Conservation (phyloP, 1,140 invertebrate species). For the Cotesia chilonis region DNA sequence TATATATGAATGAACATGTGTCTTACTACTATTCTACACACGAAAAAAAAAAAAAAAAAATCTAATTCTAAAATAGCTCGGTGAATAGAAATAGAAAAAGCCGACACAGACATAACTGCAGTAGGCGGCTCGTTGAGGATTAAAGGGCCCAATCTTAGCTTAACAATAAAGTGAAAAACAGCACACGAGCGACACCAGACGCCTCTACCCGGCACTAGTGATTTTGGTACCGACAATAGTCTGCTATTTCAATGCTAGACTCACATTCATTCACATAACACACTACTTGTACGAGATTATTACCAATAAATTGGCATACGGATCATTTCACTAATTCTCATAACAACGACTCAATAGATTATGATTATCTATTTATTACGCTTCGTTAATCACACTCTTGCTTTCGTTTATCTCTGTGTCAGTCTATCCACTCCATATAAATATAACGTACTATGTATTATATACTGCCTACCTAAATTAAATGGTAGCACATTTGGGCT, state of each 20-base stretch:
- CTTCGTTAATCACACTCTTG: constrained; percentile 52
- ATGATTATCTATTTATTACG: constrained; percentile 65
- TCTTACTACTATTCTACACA: no score
- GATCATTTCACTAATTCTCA: constrained; percentile 65
- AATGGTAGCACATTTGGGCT: not conserved
- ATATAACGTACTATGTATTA: not conserved
- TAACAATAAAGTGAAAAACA: constrained; percentile 26
- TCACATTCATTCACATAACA: constrained; percentile 3
- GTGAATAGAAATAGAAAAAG: constrained; percentile 9
- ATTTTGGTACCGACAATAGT: constrained; percentile 15
- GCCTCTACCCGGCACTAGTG: not conserved
- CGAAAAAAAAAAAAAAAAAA: not conserved
- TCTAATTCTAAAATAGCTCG: not conserved
- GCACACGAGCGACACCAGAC: constrained; percentile 31
- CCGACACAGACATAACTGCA: constrained; percentile 3
- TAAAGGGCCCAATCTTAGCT: constrained; percentile 11
- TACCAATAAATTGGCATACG: constrained; percentile 64
- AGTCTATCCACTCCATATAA: constrained; percentile 7
- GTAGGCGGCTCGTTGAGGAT: constrained; percentile 28
- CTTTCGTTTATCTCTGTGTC: not conserved
- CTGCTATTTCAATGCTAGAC: not conserved
- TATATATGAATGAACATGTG: no score
- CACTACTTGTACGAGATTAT: constrained; percentile 51
- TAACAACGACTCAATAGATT: constrained; percentile 65
- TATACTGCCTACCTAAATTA: not conserved